These are phyloP conservation scores for Anomalospiza imberbis DNA, from an alignment of 2,797 vertebrate species.

Conservation along the genomic window DNA sequence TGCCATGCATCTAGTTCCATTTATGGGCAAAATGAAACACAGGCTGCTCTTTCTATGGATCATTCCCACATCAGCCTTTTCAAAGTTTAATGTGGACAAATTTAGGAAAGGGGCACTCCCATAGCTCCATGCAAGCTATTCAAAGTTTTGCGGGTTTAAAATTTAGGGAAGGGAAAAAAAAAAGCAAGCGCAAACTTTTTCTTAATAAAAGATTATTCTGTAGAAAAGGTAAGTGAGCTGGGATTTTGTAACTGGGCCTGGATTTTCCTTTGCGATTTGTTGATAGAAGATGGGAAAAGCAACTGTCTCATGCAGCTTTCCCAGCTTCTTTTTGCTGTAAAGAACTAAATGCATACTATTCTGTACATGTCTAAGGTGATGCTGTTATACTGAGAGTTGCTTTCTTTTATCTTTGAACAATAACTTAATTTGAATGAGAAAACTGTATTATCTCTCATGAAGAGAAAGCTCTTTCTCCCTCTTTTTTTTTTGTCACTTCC, in stretches of 20 bases:
- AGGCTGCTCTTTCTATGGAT: constrained; percentile 38
- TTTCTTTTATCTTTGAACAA: constrained; percentile 23
- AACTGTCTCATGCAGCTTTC: constrained; percentile 21
- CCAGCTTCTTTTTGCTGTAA: constrained; percentile 38
- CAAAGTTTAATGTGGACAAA: constrained; percentile 9
- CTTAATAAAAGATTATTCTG: neutral
- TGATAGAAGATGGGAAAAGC: constrained; percentile 20
- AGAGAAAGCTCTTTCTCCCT: neutral
- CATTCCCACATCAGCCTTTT: constrained; percentile 52
- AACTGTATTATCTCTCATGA: neutral
- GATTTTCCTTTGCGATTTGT: constrained; percentile 50
- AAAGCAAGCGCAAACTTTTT: neutral
- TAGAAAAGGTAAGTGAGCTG: neutral
- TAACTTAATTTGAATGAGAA: constrained; percentile 37
- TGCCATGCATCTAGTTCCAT: constrained; percentile 66
- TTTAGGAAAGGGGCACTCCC: constrained; percentile 13
- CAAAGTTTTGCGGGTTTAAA: neutral
- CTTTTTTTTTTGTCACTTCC: neutral
- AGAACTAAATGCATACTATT: constrained; percentile 23
- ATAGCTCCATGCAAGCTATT: neutral
- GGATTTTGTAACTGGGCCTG: neutral
- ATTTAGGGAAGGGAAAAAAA: neutral
- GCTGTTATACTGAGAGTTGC: neutral
- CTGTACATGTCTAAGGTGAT: neutral
- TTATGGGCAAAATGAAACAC: constrained; percentile 74